Conservation (phyloP, 2,888 invertebrate species). For the Hemicrepidius hirtus region DNA sequence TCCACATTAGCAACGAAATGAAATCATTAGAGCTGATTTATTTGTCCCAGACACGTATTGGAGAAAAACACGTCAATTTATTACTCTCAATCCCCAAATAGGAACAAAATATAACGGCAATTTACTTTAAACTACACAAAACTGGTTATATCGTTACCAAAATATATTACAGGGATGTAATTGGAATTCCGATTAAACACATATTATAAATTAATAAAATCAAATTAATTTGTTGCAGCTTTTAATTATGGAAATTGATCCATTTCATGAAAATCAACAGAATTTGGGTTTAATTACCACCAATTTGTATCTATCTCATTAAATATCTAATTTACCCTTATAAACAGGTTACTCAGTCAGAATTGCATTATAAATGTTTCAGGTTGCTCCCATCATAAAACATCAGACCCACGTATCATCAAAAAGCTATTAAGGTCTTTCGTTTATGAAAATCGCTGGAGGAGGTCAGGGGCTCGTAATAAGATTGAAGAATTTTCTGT, state of each 20-base stretch:
- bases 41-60: neutral
- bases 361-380: too few species aligned
- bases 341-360: neutral
- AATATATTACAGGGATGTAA: neutral
- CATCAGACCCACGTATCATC: neutral
- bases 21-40: neutral
- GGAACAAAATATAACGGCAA: too few species aligned
- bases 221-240: neutral
- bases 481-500: slow-evolving; percentile 8
- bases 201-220: slow-evolving; percentile 4
- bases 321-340: slow-evolving; percentile 12
- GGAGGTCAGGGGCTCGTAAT: neutral
- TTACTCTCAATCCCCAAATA: neutral
- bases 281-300: slow-evolving; percentile 2
- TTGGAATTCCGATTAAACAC: neutral
- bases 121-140: neutral
- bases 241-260: neutral
- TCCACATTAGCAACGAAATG: neutral
- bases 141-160: neutral
- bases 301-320: slow-evolving; percentile 6
- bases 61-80: slow-evolving; percentile 3
- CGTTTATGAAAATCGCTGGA: slow-evolving; percentile 6
- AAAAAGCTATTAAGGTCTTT: slow-evolving; percentile 5
- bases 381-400: too few species aligned
- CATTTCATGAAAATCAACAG: neutral